Evolutionary conservation across 1,140 invertebrate species (phyloP).

Genomic region (Octopus sinensis): DNA sequence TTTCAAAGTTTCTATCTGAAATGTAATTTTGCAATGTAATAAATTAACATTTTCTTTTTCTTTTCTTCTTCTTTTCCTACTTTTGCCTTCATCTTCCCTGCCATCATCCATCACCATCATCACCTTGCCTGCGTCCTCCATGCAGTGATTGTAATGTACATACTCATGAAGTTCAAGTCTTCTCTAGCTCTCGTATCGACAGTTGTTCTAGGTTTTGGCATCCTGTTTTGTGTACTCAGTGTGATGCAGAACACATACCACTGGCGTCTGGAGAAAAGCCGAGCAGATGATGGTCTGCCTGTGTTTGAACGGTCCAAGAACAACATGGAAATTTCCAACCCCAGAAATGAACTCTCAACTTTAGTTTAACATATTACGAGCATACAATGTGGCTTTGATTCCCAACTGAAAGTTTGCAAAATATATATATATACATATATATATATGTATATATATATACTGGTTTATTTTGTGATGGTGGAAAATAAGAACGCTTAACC

Average conservation of each 20-base stretch:
- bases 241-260: conserved; percentile 92
- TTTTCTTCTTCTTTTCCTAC: neutral
- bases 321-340: conserved; percentile 16
- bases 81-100: no score
- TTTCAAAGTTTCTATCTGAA: no score
- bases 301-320: conserved; percentile 32
- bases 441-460: neutral
- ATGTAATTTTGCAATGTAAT: neutral
- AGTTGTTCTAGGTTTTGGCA: conserved; percentile 81
- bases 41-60: neutral
- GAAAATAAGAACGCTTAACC: no score
- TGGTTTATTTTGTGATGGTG: neutral
- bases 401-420: no score
- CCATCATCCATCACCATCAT: neutral
- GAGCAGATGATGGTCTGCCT: conserved; percentile 40
- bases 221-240: conserved; percentile 85
- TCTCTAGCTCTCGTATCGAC: conserved; percentile 81
- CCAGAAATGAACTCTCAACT: conserved; percentile 32
- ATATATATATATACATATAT: conserved; percentile 2
- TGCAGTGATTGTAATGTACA: conserved; percentile 86
- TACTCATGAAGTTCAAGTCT: conserved; percentile 81
- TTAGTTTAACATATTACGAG: conserved; percentile 29
- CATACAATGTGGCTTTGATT: no score
- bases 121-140: conserved; percentile 19
- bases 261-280: conserved; percentile 74